These are phyloP conservation scores for Colaptes auratus DNA, from an alignment of 2,113 vertebrate genomes.

Conservation along the genomic window DNA sequence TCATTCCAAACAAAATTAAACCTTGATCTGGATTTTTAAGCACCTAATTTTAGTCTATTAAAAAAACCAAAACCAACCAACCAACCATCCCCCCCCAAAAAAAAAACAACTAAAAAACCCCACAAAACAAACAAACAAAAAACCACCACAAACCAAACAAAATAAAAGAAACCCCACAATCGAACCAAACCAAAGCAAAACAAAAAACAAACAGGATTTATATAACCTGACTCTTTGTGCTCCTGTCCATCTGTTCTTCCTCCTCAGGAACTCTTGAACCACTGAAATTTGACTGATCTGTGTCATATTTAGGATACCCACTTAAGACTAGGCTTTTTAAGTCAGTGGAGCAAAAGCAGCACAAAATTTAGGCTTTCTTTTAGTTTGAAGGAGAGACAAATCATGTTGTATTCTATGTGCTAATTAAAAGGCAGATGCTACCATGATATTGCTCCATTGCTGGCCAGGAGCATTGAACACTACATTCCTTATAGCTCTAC, in stretches of 20 bases:
- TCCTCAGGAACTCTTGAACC: neutral
- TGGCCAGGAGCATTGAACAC: neutral
- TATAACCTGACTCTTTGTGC: constrained; percentile 19
- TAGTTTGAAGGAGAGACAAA: neutral
- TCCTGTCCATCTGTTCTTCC: constrained; percentile 45
- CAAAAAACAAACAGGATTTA: neutral
- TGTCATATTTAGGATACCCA: neutral
- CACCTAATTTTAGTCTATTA: constrained; percentile 16
- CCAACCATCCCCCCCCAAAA: too few relatives aligned
- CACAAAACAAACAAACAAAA: too few relatives aligned
- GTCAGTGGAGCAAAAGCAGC: neutral
- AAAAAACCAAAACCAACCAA: too few relatives aligned
- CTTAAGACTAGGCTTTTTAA: neutral
- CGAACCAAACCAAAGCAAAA: neutral
- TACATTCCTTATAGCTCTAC: neutral
- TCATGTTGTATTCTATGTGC: neutral
- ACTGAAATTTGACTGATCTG: constrained; percentile 26
- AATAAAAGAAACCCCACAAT: too few relatives aligned
- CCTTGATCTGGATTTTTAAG: neutral
- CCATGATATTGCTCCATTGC: neutral
- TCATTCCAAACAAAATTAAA: constrained; percentile 19
- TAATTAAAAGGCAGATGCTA: neutral
- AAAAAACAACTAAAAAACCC: too few relatives aligned
- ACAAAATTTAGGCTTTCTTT: neutral
- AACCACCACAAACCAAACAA: too few relatives aligned